These are phyloP conservation scores for Elephas maximus DNA, from an alignment of 2,113 vertebrate species.

Conservation along the genomic window DNA sequence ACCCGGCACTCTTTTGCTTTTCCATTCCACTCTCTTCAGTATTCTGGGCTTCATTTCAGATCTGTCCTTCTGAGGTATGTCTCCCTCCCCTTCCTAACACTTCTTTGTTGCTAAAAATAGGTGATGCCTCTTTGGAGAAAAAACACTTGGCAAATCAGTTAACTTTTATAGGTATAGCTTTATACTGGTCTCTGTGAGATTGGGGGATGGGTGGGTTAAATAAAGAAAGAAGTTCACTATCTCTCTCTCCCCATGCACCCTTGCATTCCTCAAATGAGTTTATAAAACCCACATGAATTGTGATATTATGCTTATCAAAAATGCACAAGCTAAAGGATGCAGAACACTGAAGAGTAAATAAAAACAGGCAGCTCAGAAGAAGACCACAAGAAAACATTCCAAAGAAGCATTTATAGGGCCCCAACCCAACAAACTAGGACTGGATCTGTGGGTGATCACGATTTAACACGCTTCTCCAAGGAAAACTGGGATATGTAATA, in stretches of 20 bases:
- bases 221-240: slow-evolving; percentile 27
- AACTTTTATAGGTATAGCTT: slow-evolving; percentile 74
- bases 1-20: slow-evolving; percentile 43
- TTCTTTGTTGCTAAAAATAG: slow-evolving; percentile 85
- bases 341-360: slow-evolving; percentile 74
- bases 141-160: slow-evolving; percentile 83
- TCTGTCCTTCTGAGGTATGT: slow-evolving; percentile 81
- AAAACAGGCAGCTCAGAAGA: slow-evolving; percentile 63
- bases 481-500: slow-evolving; percentile 5
- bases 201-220: slow-evolving; percentile 29
- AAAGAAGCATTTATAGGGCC: slow-evolving; percentile 62
- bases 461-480: slow-evolving; percentile 36
- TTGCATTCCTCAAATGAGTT: slow-evolving; percentile 74
- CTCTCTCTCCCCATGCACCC: not conserved
- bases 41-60: slow-evolving; percentile 83
- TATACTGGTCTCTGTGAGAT: slow-evolving; percentile 37
- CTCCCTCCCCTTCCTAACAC: slow-evolving; percentile 83
- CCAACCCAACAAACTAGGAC: slow-evolving; percentile 24
- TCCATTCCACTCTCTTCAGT: slow-evolving; percentile 41
- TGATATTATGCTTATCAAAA: slow-evolving; percentile 65
- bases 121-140: slow-evolving; percentile 78
- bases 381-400: not conserved
- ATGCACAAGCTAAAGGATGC: slow-evolving; percentile 55
- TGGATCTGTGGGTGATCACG: slow-evolving; percentile 23
- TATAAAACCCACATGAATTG: slow-evolving; percentile 74